A percentile compares a stretch with the other conserved stretches of the same genome.
These are phyloP conservation scores for Pogonomyrmex californicus DNA, from an alignment of 1,140 invertebrate species.

Conservation along the genomic window DNA sequence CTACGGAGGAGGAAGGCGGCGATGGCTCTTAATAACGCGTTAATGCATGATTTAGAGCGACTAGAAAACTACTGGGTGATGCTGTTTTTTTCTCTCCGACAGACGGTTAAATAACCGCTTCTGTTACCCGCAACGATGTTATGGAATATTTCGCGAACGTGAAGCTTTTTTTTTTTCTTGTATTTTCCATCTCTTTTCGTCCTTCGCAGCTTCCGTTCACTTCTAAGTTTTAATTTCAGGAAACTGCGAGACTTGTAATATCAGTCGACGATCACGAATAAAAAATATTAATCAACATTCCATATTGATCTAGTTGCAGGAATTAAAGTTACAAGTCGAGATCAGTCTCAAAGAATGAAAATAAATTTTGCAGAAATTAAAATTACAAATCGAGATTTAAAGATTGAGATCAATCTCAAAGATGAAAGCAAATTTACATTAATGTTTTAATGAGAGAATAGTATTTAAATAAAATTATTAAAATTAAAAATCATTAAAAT, in stretches of 20 bases:
- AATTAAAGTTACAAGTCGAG: background rate
- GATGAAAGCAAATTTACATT: background rate
- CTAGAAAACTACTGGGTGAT: slow-evolving; percentile 25
- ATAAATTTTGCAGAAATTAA: background rate
- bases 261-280: background rate
- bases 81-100: slow-evolving; percentile 11
- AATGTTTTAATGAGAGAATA: no score
- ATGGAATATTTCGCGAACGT: slow-evolving; percentile 19
- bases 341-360: background rate
- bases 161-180: background rate
- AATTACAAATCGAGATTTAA: background rate
- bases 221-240: background rate
- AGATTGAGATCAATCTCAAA: background rate
- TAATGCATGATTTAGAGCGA: slow-evolving; percentile 41
- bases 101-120: slow-evolving; percentile 6
- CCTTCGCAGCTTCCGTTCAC: background rate
- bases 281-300: background rate
- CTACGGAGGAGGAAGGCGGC: background rate
- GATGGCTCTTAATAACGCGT: slow-evolving; percentile 24
- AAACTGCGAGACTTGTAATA: background rate
- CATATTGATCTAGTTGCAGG: background rate
- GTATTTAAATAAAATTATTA: no score
- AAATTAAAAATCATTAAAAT: background rate
- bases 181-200: background rate
- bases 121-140: background rate